phyloP scores from a whole-genome alignment of 2,797 vertebrate genomes.

The Falco biarmicus region DNA sequence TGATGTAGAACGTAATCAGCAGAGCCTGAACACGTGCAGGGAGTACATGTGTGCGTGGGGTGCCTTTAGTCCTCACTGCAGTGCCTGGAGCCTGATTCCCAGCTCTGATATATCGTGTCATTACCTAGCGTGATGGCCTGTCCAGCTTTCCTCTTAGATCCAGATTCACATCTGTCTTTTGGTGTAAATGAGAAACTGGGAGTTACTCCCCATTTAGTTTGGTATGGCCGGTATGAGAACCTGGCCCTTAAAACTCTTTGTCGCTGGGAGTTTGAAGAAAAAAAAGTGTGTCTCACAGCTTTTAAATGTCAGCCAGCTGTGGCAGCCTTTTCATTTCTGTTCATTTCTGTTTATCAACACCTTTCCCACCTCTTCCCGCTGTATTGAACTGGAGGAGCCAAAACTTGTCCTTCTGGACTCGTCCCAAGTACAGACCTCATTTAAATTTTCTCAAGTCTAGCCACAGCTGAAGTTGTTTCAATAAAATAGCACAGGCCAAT shows the following conservation, averaged over 20 bases:
- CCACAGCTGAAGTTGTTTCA: background rate
- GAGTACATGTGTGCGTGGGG: rapidly evolving
- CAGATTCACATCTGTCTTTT: background rate
- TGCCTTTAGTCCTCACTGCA: background rate
- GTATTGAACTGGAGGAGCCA: background rate
- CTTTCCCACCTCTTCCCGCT: background rate
- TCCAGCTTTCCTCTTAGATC: background rate
- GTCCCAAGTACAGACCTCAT: background rate
- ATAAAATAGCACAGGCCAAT: background rate
- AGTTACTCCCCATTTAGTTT: background rate
- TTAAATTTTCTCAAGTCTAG: background rate
- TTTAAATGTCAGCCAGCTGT: constrained; percentile 10
- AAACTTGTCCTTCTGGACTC: background rate
- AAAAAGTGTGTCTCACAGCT: background rate
- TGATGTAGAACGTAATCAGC: background rate
- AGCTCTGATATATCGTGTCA: background rate
- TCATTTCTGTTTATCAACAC: constrained; percentile 38
- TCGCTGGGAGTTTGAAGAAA: background rate
- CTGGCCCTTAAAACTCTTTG: background rate
- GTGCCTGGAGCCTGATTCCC: background rate
- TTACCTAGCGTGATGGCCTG: background rate
- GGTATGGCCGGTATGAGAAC: background rate
- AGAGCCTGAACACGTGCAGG: background rate
- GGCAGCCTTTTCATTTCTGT: background rate
- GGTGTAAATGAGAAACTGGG: background rate